phyloP scores from a whole-genome alignment of 2,888 invertebrate genomes.

The Ernsta delagoae region DNA sequence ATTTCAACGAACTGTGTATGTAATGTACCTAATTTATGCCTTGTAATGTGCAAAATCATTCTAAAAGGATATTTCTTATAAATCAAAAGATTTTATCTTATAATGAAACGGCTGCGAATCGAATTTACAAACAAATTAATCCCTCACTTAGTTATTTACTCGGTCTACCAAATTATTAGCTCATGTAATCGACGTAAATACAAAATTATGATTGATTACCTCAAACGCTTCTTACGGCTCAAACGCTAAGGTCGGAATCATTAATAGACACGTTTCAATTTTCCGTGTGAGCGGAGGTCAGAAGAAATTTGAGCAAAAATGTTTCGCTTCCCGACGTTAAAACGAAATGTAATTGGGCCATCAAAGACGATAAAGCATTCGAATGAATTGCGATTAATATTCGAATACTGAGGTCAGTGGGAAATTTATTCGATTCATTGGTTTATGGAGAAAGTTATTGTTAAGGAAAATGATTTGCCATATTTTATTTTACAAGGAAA shows the following conservation, averaged over 20 bases:
- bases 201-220: conserved; percentile 27
- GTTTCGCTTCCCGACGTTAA: conserved; percentile 11
- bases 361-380: conserved; percentile 14
- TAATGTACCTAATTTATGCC: too few species aligned
- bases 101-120: too few species aligned
- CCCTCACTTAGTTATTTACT: not conserved
- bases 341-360: conserved; percentile 20
- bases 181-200: conserved; percentile 5
- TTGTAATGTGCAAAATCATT: too few species aligned
- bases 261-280: conserved; percentile 21
- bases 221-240: not conserved
- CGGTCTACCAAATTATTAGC: not conserved
- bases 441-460: not conserved
- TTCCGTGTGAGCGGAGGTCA: conserved; percentile 12
- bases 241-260: not conserved
- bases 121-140: not conserved
- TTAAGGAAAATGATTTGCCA: not conserved
- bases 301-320: conserved; percentile 8
- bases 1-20: too few species aligned
- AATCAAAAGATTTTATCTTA: too few species aligned
- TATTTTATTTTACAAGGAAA: not conserved
- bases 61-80: too few species aligned
- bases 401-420: not conserved
- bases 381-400: conserved; percentile 10
- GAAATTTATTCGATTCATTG: not conserved